phyloP scores from a whole-genome alignment of 2,113 vertebrate genomes.

The Eudyptes chrysolophus region DNA sequence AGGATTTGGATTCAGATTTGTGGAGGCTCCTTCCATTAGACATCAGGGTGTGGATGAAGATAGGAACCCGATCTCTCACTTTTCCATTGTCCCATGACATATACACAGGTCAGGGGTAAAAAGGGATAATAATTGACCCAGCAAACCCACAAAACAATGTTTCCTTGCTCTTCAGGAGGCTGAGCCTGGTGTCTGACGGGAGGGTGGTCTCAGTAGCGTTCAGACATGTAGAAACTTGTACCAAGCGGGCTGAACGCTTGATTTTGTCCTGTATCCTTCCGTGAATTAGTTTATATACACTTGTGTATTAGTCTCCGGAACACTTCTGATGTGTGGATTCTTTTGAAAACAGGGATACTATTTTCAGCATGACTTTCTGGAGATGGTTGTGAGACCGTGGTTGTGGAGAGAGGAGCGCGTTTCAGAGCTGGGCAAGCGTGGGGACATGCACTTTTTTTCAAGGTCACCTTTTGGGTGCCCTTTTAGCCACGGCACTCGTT shows the following conservation, averaged over 20 bases:
- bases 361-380: not conserved
- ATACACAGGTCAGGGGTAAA: not conserved
- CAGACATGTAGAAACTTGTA: not conserved
- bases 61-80: not conserved
- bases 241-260: accelerated
- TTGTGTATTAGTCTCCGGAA: not conserved
- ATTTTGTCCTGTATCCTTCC: not conserved
- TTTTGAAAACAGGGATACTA: not conserved
- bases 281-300: accelerated
- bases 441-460: not conserved
- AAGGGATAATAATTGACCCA: not conserved
- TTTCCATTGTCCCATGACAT: not conserved
- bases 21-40: not conserved
- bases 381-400: not conserved
- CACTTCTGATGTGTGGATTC: not conserved
- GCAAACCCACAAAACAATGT: not conserved
- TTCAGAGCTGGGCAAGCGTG: not conserved
- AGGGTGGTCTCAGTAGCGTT: not conserved
- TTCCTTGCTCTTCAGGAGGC: not conserved
- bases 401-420: not conserved
- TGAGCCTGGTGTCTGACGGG: accelerated
- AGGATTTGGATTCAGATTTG: not conserved
- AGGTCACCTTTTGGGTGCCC: not conserved
- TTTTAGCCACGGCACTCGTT: not conserved
- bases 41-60: not conserved